phyloP scores from a whole-genome alignment of 2,888 invertebrate species.

The Malachius bipustulatus region DNA sequence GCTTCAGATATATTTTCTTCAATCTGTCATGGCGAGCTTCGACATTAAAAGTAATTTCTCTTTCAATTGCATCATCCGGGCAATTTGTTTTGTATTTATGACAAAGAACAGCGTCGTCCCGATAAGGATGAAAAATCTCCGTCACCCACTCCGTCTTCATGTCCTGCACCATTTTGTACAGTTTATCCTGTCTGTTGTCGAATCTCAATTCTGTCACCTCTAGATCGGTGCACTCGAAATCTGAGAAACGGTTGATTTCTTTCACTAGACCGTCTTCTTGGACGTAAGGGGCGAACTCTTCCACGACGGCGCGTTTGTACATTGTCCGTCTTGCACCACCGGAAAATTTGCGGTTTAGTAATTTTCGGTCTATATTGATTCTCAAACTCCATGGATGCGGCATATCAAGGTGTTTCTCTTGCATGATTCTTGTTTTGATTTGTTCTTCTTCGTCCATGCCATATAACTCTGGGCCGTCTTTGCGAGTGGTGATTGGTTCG shows the following conservation, averaged over 20 bases:
- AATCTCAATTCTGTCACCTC: slow-evolving; percentile 47
- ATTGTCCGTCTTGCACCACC: slow-evolving; percentile 52
- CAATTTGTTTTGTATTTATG: slow-evolving; percentile 31
- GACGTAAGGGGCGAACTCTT: slow-evolving; percentile 67
- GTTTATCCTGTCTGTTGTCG: slow-evolving; percentile 52
- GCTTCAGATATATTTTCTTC: slow-evolving; percentile 43
- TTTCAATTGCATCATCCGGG: slow-evolving; percentile 25
- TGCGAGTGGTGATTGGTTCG: slow-evolving; percentile 45
- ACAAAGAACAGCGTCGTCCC: slow-evolving; percentile 60
- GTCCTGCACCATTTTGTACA: slow-evolving; percentile 44
- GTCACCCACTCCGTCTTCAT: slow-evolving; percentile 40
- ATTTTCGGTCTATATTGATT: slow-evolving; percentile 48
- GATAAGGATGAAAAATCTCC: slow-evolving; percentile 53
- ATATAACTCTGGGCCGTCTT: slow-evolving; percentile 33
- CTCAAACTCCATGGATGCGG: slow-evolving; percentile 63
- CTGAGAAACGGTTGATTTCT: slow-evolving; percentile 47
- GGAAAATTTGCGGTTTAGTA: slow-evolving; percentile 43
- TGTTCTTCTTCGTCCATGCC: slow-evolving; percentile 43
- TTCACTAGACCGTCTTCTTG: slow-evolving; percentile 60
- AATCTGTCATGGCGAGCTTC: slow-evolving; percentile 61
- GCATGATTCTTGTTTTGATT: slow-evolving; percentile 33
- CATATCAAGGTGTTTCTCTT: slow-evolving; percentile 65
- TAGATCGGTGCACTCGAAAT: slow-evolving; percentile 43
- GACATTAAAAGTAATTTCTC: slow-evolving; percentile 41
- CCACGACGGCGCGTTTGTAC: slow-evolving; percentile 63